A percentile compares a stretch with the other conserved stretches of the same genome.
Evolutionary conservation across 2,113 vertebrate genomes (phyloP).

Genomic region (Aplodontia rufa): DNA sequence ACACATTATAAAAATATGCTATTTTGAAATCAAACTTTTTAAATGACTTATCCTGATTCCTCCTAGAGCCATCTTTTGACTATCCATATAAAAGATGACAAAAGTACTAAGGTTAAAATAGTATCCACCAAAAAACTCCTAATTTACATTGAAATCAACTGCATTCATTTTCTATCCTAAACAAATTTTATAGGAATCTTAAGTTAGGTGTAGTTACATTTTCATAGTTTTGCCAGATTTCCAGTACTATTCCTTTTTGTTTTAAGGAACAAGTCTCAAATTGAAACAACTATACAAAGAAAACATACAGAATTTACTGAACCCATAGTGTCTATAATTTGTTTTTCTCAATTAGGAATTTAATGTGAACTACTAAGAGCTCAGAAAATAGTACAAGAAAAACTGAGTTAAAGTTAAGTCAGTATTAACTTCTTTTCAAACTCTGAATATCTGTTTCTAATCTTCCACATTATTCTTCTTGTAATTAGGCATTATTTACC

Average conservation of each 20-base stretch:
- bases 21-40: background rate
- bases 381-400: background rate
- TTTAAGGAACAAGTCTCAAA: slow-evolving; percentile 38
- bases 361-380: background rate
- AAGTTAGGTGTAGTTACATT: background rate
- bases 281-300: background rate
- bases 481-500: background rate
- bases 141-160: background rate
- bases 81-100: background rate
- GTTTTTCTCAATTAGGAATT: background rate
- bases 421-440: background rate
- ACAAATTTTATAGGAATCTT: background rate
- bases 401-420: slow-evolving; percentile 34
- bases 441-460: background rate
- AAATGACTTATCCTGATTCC: background rate
- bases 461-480: background rate
- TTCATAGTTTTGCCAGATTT: background rate
- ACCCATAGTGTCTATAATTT: background rate
- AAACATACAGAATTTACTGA: background rate
- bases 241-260: background rate
- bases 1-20: background rate
- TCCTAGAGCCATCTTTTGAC: background rate
- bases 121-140: background rate
- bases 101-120: background rate
- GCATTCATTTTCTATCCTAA: background rate